Base-by-base conservation (phyloP, 2,888 invertebrate genomes). In the Ctena decussata region DNA sequence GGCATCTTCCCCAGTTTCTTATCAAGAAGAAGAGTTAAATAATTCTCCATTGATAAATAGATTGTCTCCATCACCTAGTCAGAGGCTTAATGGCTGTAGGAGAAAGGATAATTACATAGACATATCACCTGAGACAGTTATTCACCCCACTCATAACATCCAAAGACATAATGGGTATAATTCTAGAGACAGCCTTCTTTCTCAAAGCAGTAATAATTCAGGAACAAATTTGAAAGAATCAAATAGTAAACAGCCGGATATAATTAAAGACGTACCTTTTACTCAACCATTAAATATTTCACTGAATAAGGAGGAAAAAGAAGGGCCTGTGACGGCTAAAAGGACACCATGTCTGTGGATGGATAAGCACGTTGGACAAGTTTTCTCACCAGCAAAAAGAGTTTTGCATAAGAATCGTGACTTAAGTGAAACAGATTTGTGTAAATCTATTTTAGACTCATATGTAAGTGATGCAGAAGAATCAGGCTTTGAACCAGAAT, bases 391-490 rank as follows among this genome's bases (percentile, higher is more conserved):
- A 24, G 89, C 89, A 21, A 86, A 85, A 27, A 35, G 82, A 27
- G 89, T 90, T 1, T 69, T 89, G 1, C 88, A 91, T 53, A 87
- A 90, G 60, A 90, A 86, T 37, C 71, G 73, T 15, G 87, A 86
- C 11, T 74, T 91, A 46, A 91, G 87, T 60, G 90, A 91, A 37
- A 83, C 74, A 12, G 91, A 91, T 69, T 73, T 91, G 60, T 91
- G 91, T 88, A 80, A 88, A 41, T 86, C 91, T 74, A 91, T 91
- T 53, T 81, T 91, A 18, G 89, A 90, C 39, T 82, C 90, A 37
- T 91, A 91, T 81, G 89, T 91, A n/a, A 89, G 90, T 80, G 91
- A 91, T 41, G 90, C 85, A 12, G 87, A 87, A 15, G 90, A 90
- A 35, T 86, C 86, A n/a, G 84, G 77, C 0, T 86, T 77, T 69